Conservation (phyloP, 2,113 vertebrate species). For the Ploceus nigricollis region DNA sequence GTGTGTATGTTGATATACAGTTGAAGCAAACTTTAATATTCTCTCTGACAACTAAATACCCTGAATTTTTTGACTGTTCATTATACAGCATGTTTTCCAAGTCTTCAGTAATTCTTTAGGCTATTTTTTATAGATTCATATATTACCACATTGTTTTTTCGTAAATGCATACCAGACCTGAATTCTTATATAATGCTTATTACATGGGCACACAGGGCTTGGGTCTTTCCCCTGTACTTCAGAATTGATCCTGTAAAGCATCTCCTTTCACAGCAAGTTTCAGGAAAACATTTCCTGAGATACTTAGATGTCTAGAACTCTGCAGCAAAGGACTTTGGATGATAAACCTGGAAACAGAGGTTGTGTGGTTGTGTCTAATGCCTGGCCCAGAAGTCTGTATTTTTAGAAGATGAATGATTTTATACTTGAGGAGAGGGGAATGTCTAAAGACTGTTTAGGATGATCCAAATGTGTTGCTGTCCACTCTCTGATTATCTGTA, state of each 20-base stretch:
- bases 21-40: not conserved
- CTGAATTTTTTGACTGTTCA: not conserved
- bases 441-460: not conserved
- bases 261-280: not conserved
- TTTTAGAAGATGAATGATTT: not conserved
- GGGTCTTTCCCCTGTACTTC: not conserved
- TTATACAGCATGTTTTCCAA: not conserved
- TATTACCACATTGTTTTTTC: not conserved
- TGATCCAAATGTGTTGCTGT: not conserved
- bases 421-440: not conserved
- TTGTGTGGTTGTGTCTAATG: not conserved
- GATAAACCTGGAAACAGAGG: not conserved
- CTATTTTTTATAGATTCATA: not conserved
- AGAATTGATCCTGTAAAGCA: not conserved
- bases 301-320: not conserved
- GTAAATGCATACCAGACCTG: not conserved
- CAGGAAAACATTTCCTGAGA: not conserved
- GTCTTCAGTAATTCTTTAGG: not conserved
- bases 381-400: not conserved
- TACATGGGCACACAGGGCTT: not conserved
- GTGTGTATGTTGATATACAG: not conserved
- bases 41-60: not conserved
- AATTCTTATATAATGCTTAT: not conserved
- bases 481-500: not conserved
- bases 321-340: not conserved